These are phyloP conservation scores for Holotrichia oblita DNA, from an alignment of 1,140 invertebrate genomes.

Conservation along the genomic window DNA sequence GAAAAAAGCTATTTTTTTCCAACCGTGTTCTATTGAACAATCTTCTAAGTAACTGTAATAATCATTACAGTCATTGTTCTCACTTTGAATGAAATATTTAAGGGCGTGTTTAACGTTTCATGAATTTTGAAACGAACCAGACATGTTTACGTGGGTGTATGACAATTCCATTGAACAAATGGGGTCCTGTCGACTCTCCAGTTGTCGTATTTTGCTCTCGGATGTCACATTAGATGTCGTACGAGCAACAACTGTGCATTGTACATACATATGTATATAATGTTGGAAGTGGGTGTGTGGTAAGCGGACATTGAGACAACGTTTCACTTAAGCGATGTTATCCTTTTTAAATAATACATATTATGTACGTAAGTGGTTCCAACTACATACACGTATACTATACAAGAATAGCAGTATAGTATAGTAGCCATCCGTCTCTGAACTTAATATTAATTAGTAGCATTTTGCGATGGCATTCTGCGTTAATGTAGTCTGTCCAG, in stretches of 20 bases:
- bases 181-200: background rate
- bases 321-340: conserved; percentile 28
- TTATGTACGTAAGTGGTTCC: background rate
- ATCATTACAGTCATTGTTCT: too few species aligned
- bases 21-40: too few species aligned
- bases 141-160: background rate
- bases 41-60: too few species aligned
- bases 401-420: background rate
- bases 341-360: conserved; percentile 23
- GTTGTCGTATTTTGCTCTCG: background rate
- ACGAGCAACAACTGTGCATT: background rate
- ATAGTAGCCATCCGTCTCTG: background rate
- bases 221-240: background rate
- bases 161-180: background rate
- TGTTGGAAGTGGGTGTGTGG: background rate
- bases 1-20: too few species aligned
- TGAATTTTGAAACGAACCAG: too few species aligned
- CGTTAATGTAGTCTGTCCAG: background rate
- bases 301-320: background rate
- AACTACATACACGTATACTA: background rate
- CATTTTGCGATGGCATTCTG: background rate
- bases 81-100: too few species aligned
- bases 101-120: too few species aligned
- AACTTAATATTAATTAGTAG: conserved; percentile 9
- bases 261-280: background rate